Base-by-base conservation (phyloP, 2,888 invertebrate genomes). In the Notodonta ziczac region DNA sequence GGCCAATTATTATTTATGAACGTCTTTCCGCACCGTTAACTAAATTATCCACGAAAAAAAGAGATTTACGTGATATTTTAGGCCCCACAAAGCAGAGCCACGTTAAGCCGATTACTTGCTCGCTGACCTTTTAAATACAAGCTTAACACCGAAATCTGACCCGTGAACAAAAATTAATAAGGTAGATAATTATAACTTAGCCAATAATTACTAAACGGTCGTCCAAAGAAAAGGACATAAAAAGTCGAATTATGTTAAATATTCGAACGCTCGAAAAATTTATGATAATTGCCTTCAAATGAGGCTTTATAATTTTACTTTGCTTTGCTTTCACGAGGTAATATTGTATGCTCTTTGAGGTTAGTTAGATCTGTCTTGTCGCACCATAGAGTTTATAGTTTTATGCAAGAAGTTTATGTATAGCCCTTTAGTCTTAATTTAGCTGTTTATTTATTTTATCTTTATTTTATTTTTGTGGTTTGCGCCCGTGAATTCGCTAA, bases 81-180 rank as follows among this genome's bases (percentile, higher is more conserved):
- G 67, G 70, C 65, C 57, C 51, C 61, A 65, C 66, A 71, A 62
- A 72, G 74, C 67, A 73, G 74, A 76, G 77, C 71, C 64, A 59
- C 53, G 71, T 59, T 85, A 84, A 86, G 83, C 84, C 76, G 85
- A 84, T 86, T 85, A 85, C 73, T 69, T 80, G 80, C 73, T 65
- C 79, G 60, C 68, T 83, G 83, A 84, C 83, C 83, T 84, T 84
- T 81, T 74, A 79, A 82, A 77, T 78, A 82, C 72, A 74, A 74
- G 81, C 81, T 81, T 81, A 74, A 77, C 74, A 65, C 68, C 59
- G 80, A 79, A 81, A 82, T 80, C 76, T 77, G 80, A 83, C 77
- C 78, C 71, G 63, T 72, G 70, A 76, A 76, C 71, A 71, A 78
- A 76, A 80, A 81, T 79, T 80, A 79, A 78, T 76, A 82, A 79